Conservation (phyloP, 2,113 vertebrate species). For the Podiceps cristatus region DNA sequence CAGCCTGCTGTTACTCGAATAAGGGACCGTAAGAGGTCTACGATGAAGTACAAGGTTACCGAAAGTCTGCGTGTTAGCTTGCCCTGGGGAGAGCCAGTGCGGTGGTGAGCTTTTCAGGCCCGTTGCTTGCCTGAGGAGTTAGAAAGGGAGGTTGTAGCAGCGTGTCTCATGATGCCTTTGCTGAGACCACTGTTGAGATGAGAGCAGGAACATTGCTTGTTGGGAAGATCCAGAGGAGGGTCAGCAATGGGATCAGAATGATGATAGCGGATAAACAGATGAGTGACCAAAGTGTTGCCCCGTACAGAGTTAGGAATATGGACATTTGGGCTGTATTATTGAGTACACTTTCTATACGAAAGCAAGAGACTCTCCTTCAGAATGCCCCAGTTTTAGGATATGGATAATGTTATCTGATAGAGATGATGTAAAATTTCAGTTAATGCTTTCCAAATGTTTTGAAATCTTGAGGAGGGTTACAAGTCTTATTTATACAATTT, state of each 20-base stretch:
- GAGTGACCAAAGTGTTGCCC: neutral
- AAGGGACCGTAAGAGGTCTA: neutral
- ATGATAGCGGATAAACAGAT: neutral
- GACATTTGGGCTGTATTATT: neutral
- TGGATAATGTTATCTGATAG: neutral
- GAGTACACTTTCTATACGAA: neutral
- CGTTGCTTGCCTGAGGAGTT: neutral
- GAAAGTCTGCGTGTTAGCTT: neutral
- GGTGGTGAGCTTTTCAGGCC: neutral
- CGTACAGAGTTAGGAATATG: neutral
- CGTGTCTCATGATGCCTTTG: rapidly evolving
- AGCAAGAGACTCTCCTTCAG: neutral
- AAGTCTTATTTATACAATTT: neutral
- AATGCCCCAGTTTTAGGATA: neutral
- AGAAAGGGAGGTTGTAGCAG: neutral
- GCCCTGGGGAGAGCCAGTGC: neutral
- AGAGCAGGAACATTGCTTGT: rapidly evolving
- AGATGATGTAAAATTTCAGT: neutral
- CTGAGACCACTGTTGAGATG: neutral
- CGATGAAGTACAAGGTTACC: neutral
- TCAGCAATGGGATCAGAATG: neutral
- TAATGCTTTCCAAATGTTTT: neutral
- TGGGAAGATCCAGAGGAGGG: neutral
- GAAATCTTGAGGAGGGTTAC: neutral
- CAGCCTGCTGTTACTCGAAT: neutral